A percentile compares a stretch with the other conserved stretches of the same genome.
phyloP scores from a whole-genome alignment of 2,888 invertebrate species.

The Chydorus sphaericus region DNA sequence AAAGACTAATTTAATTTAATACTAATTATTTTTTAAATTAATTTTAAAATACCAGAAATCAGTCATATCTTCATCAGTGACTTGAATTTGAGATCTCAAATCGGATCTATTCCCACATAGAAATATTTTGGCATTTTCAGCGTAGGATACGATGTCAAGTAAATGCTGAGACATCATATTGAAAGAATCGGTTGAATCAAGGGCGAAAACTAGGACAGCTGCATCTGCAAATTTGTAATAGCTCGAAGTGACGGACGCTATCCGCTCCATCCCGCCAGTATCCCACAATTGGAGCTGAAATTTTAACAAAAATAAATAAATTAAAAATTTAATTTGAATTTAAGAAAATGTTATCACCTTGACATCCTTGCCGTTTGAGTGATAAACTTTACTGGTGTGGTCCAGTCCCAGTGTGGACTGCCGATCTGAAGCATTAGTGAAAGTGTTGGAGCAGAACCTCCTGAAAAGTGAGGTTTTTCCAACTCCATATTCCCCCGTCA shows the following conservation, averaged over 20 bases:
- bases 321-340: not conserved
- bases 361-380: constrained; percentile 56
- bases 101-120: constrained; percentile 86
- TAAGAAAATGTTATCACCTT: constrained; percentile 42
- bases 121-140: constrained; percentile 89
- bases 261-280: constrained; percentile 91
- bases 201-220: constrained; percentile 76
- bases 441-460: constrained; percentile 76
- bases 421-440: constrained; percentile 64
- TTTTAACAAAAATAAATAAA: constrained; percentile 17
- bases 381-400: constrained; percentile 69
- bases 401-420: constrained; percentile 82
- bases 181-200: constrained; percentile 83
- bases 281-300: constrained; percentile 87
- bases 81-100: constrained; percentile 49
- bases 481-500: constrained; percentile 90
- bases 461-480: constrained; percentile 89
- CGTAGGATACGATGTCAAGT: constrained; percentile 81
- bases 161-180: constrained; percentile 82
- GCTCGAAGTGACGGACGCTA: constrained; percentile 84
- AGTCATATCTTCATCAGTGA: constrained; percentile 75
- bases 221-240: constrained; percentile 94
- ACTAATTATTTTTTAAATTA: constrained; percentile 13
- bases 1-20: not conserved
- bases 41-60: constrained; percentile 50